A percentile compares a stretch with the other conserved stretches of the same genome.
Conservation (phyloP, 2,113 vertebrate genomes). For the Cyprinodon variegatus region DNA sequence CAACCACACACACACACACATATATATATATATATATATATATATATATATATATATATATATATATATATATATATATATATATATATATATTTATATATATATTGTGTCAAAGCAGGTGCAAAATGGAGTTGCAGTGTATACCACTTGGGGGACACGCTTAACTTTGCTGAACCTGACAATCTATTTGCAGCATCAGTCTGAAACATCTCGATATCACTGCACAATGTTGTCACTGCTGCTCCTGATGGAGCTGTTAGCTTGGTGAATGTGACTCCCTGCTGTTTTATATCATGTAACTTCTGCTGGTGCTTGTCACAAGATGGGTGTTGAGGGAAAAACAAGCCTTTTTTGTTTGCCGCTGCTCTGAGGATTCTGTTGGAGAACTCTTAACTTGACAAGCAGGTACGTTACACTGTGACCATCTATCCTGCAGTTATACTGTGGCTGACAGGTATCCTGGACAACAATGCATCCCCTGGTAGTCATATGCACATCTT, state of each 20-base stretch:
- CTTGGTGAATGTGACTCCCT: conserved; percentile 72
- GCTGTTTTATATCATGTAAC: conserved; percentile 10
- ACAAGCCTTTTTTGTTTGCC: conserved; percentile 2
- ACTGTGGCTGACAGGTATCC: conserved; percentile 64
- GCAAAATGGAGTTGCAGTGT: conserved; percentile 81
- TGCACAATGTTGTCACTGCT: conserved; percentile 72
- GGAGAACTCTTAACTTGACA: conserved; percentile 79
- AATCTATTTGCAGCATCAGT: conserved; percentile 74
- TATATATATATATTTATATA: no score
- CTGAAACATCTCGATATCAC: conserved; percentile 18
- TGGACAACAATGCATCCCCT: conserved; percentile 24
- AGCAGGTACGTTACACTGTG: conserved; percentile 79
- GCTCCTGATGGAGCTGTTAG: conserved; percentile 71
- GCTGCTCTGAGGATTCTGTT: conserved; percentile 75
- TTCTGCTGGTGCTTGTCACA: neutral
- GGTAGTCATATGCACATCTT: conserved; percentile 51
- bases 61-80: no score
- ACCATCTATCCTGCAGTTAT: conserved; percentile 79
- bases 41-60: no score
- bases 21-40: no score
- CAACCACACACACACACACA: no score
- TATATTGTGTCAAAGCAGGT: conserved; percentile 68
- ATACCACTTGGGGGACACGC: conserved; percentile 74
- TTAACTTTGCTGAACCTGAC: conserved; percentile 78
- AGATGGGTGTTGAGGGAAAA: neutral